Conservation (phyloP, 2,888 invertebrate genomes). For the Blastobasis adustella region DNA sequence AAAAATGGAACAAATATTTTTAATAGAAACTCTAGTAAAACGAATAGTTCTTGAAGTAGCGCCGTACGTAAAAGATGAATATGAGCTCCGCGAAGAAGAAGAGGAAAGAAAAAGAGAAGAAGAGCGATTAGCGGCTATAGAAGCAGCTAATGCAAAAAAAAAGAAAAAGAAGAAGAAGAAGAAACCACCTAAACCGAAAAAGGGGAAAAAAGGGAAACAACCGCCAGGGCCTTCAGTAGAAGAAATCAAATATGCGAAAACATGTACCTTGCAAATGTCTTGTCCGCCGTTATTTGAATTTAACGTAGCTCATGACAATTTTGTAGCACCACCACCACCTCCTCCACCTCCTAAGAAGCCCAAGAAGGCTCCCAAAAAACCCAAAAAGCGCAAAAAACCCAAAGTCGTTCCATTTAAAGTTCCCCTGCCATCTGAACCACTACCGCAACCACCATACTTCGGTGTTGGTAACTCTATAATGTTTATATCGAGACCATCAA, state of each 20-base stretch:
- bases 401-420: slow-evolving; percentile 34
- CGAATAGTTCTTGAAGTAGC: slow-evolving; percentile 59
- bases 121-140: slow-evolving; percentile 44
- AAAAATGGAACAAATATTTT: slow-evolving; percentile 65
- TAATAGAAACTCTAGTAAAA: slow-evolving; percentile 65
- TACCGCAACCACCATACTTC: slow-evolving; percentile 63
- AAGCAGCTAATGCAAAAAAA: slow-evolving; percentile 34
- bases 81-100: slow-evolving; percentile 52
- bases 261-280: slow-evolving; percentile 61
- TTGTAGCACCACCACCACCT: slow-evolving; percentile 58
- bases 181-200: slow-evolving; percentile 29
- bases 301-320: slow-evolving; percentile 65
- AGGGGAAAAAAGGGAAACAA: slow-evolving; percentile 51
- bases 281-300: slow-evolving; percentile 63
- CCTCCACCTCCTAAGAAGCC: slow-evolving; percentile 33
- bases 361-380: slow-evolving; percentile 31
- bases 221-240: slow-evolving; percentile 62
- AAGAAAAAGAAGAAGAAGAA: slow-evolving; percentile 24
- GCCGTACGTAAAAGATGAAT: slow-evolving; percentile 60
- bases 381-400: slow-evolving; percentile 42
- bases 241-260: slow-evolving; percentile 64
- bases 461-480: slow-evolving; percentile 62
- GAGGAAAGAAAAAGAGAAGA: slow-evolving; percentile 47
- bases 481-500: slow-evolving; percentile 58
- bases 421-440: slow-evolving; percentile 54